These are phyloP conservation scores for Eulemur mongoz DNA, from an alignment of 2,797 vertebrate genomes.

Conservation along the genomic window DNA sequence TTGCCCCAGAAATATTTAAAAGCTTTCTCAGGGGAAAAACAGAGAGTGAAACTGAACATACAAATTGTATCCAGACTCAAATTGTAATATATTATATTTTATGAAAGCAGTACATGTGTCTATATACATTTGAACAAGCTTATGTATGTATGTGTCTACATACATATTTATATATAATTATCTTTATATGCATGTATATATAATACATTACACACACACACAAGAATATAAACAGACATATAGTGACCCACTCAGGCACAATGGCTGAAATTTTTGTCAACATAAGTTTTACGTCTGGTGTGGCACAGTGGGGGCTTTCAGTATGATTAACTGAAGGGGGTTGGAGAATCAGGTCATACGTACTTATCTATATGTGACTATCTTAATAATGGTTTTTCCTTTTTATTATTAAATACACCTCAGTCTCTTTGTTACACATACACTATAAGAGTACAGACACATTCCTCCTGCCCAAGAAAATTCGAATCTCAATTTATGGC, in stretches of 20 bases:
- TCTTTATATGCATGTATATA: background rate
- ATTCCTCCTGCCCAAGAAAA: background rate
- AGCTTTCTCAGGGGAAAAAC: constrained; percentile 62
- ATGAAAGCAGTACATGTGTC: constrained; percentile 50
- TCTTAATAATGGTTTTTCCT: constrained; percentile 24
- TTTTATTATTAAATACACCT: constrained; percentile 10
- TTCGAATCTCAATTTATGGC: constrained; percentile 26
- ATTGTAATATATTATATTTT: constrained; percentile 55
- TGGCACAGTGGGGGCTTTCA: background rate
- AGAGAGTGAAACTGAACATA: constrained; percentile 46
- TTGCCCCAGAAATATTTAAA: constrained; percentile 66
- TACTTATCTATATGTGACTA: background rate
- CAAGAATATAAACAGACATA: constrained; percentile 2
- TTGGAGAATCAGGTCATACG: background rate
- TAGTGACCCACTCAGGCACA: background rate
- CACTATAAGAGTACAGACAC: background rate
- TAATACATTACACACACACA: background rate
- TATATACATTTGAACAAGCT: constrained; percentile 31
- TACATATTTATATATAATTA: background rate
- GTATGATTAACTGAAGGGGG: background rate
- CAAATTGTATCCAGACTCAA: constrained; percentile 69
- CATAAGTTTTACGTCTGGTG: background rate
- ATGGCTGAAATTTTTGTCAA: background rate
- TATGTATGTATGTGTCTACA: background rate
- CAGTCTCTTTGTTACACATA: background rate